Conservation (phyloP, 2,888 invertebrate genomes). For the Spatulosminthurus flaviceps region DNA sequence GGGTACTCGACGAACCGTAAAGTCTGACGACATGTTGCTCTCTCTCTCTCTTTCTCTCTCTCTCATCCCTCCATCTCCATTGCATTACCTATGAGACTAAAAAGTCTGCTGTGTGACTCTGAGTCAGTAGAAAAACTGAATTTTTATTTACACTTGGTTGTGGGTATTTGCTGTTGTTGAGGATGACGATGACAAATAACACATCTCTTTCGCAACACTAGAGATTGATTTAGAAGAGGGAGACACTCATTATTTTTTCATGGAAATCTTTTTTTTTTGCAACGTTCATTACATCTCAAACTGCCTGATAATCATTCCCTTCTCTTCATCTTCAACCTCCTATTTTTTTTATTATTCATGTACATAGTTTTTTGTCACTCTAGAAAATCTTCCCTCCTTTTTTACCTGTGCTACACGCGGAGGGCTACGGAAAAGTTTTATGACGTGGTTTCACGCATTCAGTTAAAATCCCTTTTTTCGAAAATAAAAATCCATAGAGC, state of each 20-base stretch:
- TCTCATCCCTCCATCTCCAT: neutral
- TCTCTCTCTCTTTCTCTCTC: neutral
- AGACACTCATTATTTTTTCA: constrained; percentile 24
- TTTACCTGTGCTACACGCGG: neutral
- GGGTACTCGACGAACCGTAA: constrained; percentile 44
- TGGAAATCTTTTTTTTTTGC: constrained; percentile 36
- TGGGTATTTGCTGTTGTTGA: constrained; percentile 18
- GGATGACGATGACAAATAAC: constrained; percentile 22
- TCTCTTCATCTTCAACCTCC: constrained; percentile 7
- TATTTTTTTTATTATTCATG: neutral
- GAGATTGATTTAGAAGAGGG: neutral
- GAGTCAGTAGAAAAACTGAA: constrained; percentile 29
- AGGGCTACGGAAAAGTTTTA: neutral
- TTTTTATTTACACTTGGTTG: constrained; percentile 43
- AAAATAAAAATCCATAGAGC: neutral
- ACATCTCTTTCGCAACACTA: neutral
- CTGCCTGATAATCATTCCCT: constrained; percentile 32
- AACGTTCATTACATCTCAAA: constrained; percentile 39
- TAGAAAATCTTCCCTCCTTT: neutral
- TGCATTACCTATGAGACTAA: neutral
- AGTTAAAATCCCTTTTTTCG: constrained; percentile 16
- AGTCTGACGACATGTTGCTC: constrained; percentile 43
- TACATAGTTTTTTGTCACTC: neutral
- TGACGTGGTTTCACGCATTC: neutral
- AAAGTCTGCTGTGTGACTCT: no score